A percentile compares a stretch with the other conserved stretches of the same genome.
These are phyloP conservation scores for Brachionichthys hirsutus DNA, from an alignment of 2,113 vertebrate genomes.

Conservation along the genomic window DNA sequence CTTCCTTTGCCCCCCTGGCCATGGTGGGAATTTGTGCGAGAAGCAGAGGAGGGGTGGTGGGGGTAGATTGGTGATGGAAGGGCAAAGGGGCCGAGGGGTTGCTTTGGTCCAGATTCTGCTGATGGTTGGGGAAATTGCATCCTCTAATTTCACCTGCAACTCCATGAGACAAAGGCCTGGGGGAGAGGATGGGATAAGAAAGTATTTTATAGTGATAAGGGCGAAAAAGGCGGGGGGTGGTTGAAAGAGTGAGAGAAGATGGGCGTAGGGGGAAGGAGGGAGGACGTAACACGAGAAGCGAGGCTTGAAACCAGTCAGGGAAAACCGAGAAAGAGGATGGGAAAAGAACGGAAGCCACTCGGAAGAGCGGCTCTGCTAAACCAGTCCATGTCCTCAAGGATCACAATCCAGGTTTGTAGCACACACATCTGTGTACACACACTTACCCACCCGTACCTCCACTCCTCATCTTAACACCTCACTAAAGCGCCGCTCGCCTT, in stretches of 20 bases:
- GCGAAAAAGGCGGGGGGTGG: conserved; percentile 44
- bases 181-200: conserved; percentile 61
- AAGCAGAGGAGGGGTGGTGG: conserved; percentile 4
- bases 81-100: conserved; percentile 13
- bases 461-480: conserved; percentile 61
- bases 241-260: conserved; percentile 31
- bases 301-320: conserved; percentile 63
- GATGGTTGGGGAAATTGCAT: conserved; percentile 76
- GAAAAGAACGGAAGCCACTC: conserved; percentile 47
- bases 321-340: conserved; percentile 49
- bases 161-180: conserved; percentile 65
- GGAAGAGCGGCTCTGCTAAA: conserved; percentile 49
- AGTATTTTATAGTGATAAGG: conserved; percentile 58
- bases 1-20: conserved; percentile 60
- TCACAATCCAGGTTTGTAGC: conserved; percentile 32
- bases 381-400: conserved; percentile 55
- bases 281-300: conserved; percentile 56
- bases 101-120: conserved; percentile 68
- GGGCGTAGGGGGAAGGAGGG: conserved; percentile 35
- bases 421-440: not conserved
- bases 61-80: conserved; percentile 19
- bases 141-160: conserved; percentile 71
- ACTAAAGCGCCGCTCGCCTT: conserved; percentile 58
- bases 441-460: conserved; percentile 24
- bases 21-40: conserved; percentile 36